A percentile compares a stretch with the other conserved stretches of the same genome.
phyloP scores from a whole-genome alignment of 2,113 vertebrate genomes.

The Mionectes macconnelli region DNA sequence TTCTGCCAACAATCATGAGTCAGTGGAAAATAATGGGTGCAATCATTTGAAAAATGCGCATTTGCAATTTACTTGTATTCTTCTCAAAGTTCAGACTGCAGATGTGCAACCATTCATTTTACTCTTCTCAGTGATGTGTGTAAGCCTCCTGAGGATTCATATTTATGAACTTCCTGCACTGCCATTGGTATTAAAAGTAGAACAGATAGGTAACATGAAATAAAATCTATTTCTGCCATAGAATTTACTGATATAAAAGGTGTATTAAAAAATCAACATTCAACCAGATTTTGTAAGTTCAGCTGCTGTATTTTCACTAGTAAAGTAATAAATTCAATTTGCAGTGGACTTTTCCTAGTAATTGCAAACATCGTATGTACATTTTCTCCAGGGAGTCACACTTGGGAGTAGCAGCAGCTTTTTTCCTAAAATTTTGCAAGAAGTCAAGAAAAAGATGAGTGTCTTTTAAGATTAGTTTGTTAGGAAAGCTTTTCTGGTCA shows the following conservation, averaged over 20 bases:
- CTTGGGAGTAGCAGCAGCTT: neutral
- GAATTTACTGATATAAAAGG: neutral
- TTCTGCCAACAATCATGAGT: slow-evolving; percentile 21
- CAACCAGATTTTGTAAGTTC: slow-evolving; percentile 5
- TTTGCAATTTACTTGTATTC: slow-evolving; percentile 29
- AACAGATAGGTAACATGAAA: neutral
- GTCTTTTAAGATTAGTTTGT: neutral
- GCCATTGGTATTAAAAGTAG: neutral
- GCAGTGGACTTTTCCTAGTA: neutral
- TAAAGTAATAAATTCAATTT: slow-evolving; percentile 40
- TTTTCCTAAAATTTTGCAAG: neutral
- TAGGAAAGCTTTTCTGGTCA: neutral
- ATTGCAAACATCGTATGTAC: neutral
- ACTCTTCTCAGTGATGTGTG: neutral
- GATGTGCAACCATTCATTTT: slow-evolving; percentile 37
- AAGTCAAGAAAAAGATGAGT: neutral
- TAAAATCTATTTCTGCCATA: neutral
- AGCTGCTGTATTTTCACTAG: slow-evolving; percentile 6
- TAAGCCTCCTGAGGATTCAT: neutral
- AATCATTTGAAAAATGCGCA: slow-evolving; percentile 40
- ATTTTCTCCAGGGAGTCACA: neutral
- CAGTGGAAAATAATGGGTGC: neutral
- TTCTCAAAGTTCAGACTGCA: slow-evolving; percentile 20
- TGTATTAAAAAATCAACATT: neutral
- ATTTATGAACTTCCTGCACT: slow-evolving; percentile 39